phyloP scores from a whole-genome alignment of 2,797 vertebrate genomes.

The Sebastolobus altivelis region DNA sequence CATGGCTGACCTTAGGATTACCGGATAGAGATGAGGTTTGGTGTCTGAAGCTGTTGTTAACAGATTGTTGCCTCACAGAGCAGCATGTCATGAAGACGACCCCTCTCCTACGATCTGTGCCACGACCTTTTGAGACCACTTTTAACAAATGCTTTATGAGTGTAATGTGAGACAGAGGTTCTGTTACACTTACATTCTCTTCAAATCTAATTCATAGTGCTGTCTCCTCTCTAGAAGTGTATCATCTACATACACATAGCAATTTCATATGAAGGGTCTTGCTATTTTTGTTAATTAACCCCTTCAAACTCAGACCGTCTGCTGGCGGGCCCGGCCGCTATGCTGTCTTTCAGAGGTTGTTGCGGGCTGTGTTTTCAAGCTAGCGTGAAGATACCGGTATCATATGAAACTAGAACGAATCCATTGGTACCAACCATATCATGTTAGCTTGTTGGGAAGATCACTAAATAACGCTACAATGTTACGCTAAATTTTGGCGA shows the following conservation, averaged over 20 bases:
- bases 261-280: background rate
- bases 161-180: conserved; percentile 33
- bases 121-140: conserved; percentile 52
- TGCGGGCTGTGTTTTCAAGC: too few relatives aligned
- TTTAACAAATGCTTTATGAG: conserved; percentile 50
- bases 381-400: too few relatives aligned
- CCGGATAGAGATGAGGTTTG: conserved; percentile 16
- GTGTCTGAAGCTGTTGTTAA: conserved; percentile 27
- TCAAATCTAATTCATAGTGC: background rate
- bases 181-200: conserved; percentile 21
- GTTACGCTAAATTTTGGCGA: too few relatives aligned
- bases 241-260: too few relatives aligned
- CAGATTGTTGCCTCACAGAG: conserved; percentile 32
- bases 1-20: conserved; percentile 55
- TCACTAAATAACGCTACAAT: too few relatives aligned
- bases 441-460: too few relatives aligned
- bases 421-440: too few relatives aligned
- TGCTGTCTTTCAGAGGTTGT: too few relatives aligned
- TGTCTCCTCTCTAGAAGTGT: background rate
- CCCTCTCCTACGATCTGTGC: conserved; percentile 6
- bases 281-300: background rate
- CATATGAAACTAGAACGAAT: too few relatives aligned
- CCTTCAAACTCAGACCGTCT: background rate
- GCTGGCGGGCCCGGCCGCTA: too few relatives aligned
- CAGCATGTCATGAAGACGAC: conserved; percentile 1